A percentile compares a stretch with the other conserved stretches of the same genome.
Evolutionary conservation across 1,140 invertebrate species (phyloP).

Genomic region (Sarcophaga bullata): DNA sequence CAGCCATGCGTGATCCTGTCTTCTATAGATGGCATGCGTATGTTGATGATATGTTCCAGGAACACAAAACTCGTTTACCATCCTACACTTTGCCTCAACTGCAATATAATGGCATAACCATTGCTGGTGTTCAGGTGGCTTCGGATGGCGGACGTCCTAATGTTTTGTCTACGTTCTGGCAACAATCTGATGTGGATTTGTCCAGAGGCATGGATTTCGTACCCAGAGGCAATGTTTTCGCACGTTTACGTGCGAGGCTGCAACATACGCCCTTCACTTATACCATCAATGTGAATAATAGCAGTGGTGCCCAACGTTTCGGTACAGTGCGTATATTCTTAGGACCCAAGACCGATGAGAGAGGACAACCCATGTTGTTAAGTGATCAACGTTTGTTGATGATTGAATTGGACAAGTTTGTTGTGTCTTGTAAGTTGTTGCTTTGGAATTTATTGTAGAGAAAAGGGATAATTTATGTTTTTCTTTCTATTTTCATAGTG

Average conservation of each 20-base stretch:
- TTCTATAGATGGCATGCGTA: slow-evolving; percentile 78
- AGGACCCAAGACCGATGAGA: slow-evolving; percentile 76
- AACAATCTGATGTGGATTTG: slow-evolving; percentile 78
- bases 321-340: slow-evolving; percentile 82
- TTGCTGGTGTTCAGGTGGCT: slow-evolving; percentile 68
- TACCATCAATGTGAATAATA: slow-evolving; percentile 66
- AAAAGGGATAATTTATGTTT: too few species aligned
- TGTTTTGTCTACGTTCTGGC: slow-evolving; percentile 76
- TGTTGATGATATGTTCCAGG: slow-evolving; percentile 73
- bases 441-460: too few species aligned
- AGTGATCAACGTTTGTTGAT: slow-evolving; percentile 76
- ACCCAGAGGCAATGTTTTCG: slow-evolving; percentile 68
- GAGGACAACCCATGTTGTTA: slow-evolving; percentile 72
- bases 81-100: slow-evolving; percentile 71
- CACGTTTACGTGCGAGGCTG: slow-evolving; percentile 73
- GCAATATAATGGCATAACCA: slow-evolving; percentile 72
- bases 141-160: slow-evolving; percentile 65
- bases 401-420: slow-evolving; percentile 83
- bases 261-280: slow-evolving; percentile 74
- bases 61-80: slow-evolving; percentile 72
- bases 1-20: slow-evolving; percentile 78
- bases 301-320: slow-evolving; percentile 66
- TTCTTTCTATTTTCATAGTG: too few species aligned
- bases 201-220: slow-evolving; percentile 80
- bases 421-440: slow-evolving; percentile 69